Conservation (phyloP, 2,113 vertebrate species). For the Tenebrosternarchus preto region DNA sequence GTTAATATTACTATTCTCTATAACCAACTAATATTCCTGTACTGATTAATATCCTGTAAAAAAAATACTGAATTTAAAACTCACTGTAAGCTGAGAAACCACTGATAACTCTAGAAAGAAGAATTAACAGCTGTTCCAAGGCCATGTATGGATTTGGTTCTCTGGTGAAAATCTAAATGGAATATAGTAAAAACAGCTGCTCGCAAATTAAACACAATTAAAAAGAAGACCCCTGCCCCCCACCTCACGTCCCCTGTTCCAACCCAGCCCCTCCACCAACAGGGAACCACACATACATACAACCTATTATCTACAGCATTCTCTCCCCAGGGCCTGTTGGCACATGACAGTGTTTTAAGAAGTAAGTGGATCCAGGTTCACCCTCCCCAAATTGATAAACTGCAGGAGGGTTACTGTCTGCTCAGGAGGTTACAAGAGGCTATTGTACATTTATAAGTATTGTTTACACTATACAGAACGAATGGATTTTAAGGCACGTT, state of each 20-base stretch:
- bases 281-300: constrained; percentile 26
- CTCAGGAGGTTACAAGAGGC: no score
- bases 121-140: neutral
- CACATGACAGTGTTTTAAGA: constrained; percentile 42
- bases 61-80: no score
- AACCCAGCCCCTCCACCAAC: neutral
- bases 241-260: neutral
- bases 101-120: neutral
- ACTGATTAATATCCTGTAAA: neutral
- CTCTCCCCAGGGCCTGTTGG: constrained; percentile 30
- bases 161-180: neutral
- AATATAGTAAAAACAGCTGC: constrained; percentile 22
- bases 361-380: constrained; percentile 44
- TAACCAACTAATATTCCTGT: neutral
- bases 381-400: constrained; percentile 5
- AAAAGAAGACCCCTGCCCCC: neutral
- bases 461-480: no score
- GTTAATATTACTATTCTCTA: neutral
- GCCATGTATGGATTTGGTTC: neutral
- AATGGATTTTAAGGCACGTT: no score
- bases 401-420: neutral
- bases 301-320: constrained; percentile 38
- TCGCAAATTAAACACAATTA: neutral
- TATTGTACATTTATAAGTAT: no score
- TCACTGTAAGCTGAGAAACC: neutral